These are phyloP conservation scores for Geotrupes spiniger DNA, from an alignment of 2,888 invertebrate genomes.

Conservation along the genomic window DNA sequence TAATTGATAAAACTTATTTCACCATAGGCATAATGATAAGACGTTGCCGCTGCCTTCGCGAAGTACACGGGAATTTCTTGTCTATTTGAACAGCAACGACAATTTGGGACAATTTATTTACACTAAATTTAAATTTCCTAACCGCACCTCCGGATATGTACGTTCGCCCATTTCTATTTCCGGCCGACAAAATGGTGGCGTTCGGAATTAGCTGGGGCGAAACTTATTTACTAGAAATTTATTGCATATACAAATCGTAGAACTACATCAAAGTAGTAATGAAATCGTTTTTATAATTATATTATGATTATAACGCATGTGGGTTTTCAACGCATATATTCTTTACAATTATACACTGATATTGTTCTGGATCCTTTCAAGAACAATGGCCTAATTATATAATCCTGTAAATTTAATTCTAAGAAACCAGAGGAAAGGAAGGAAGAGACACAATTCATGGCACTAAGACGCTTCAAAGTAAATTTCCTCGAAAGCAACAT, in stretches of 20 bases:
- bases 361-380: background rate
- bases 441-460: slow-evolving; percentile 23
- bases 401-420: slow-evolving; percentile 24
- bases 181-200: slow-evolving; percentile 29
- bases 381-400: slow-evolving; percentile 25
- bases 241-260: background rate
- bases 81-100: slow-evolving; percentile 3
- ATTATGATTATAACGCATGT: too few species aligned
- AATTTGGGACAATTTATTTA: slow-evolving; percentile 28
- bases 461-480: slow-evolving; percentile 21
- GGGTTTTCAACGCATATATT: too few species aligned
- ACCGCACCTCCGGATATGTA: slow-evolving; percentile 33
- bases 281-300: too few species aligned
- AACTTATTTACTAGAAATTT: slow-evolving; percentile 12
- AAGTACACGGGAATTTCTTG: background rate
- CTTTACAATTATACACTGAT: too few species aligned
- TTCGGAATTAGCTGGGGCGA: slow-evolving; percentile 25
- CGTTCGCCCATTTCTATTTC: slow-evolving; percentile 35
- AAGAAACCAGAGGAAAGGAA: slow-evolving; percentile 26
- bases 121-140: slow-evolving; percentile 29
- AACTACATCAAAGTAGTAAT: too few species aligned
- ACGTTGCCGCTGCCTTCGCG: too few species aligned
- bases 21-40: slow-evolving; percentile 13
- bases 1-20: slow-evolving; percentile 29
- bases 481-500: slow-evolving; percentile 19